phyloP scores from a whole-genome alignment of 2,113 vertebrate genomes.

The Corydoras maculifer region DNA sequence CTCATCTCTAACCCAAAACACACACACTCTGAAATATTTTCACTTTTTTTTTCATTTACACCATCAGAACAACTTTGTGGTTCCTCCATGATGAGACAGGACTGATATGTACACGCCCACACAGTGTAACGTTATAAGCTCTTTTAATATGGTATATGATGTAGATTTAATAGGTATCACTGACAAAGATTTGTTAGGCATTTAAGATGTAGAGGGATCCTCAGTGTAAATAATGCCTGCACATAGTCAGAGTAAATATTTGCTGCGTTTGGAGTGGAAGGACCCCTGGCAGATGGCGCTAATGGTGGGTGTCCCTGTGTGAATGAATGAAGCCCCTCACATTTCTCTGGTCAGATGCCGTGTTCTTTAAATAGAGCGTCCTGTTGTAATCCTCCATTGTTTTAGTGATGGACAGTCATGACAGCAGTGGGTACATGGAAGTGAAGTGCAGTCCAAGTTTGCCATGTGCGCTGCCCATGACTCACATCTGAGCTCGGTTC shows the following conservation, averaged over 20 bases:
- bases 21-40: neutral
- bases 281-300: slow-evolving; percentile 25
- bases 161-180: too few species aligned
- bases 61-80: too few species aligned
- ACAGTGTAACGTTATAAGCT: neutral
- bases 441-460: slow-evolving; percentile 52
- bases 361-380: slow-evolving; percentile 53
- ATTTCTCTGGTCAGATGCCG: slow-evolving; percentile 41
- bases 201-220: too few species aligned
- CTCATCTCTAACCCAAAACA: slow-evolving; percentile 16
- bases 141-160: too few species aligned
- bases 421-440: slow-evolving; percentile 34
- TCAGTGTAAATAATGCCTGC: neutral
- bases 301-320: slow-evolving; percentile 27
- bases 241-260: slow-evolving; percentile 20
- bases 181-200: too few species aligned
- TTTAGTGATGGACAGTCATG: slow-evolving; percentile 51
- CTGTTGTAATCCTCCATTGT: slow-evolving; percentile 54
- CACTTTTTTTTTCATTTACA: too few species aligned
- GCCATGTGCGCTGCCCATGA: slow-evolving; percentile 50
- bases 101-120: neutral
- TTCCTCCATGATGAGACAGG: neutral
- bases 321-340: slow-evolving; percentile 23
- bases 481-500: slow-evolving; percentile 57
- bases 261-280: slow-evolving; percentile 31